Evolutionary conservation across 2,888 invertebrate genomes (phyloP).

Genomic region (Cetonia aurata): DNA sequence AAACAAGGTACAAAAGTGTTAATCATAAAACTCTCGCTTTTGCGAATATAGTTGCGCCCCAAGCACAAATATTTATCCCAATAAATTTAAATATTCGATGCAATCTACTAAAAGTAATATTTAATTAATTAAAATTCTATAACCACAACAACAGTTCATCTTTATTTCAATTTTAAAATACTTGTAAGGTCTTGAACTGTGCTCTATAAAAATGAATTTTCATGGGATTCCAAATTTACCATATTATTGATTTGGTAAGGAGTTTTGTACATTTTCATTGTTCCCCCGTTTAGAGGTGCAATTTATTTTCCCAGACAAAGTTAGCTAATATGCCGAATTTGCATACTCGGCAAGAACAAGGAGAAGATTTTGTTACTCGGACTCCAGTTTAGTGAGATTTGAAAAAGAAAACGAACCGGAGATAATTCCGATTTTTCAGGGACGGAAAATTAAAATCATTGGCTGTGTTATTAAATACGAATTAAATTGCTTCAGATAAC

Average conservation of each 20-base stretch:
- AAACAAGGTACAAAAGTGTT: too few species aligned
- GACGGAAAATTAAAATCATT: conserved; percentile 27
- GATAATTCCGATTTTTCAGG: conserved; percentile 32
- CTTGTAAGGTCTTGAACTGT: too few species aligned
- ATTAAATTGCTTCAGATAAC: conserved; percentile 35
- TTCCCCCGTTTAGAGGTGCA: conserved; percentile 3
- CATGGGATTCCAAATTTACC: too few species aligned
- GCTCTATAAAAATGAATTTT: too few species aligned
- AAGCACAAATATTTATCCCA: too few species aligned
- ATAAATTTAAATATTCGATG: too few species aligned
- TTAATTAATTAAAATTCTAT: too few species aligned
- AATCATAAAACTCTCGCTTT: too few species aligned
- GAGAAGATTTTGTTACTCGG: conserved; percentile 32
- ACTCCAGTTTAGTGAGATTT: background rate
- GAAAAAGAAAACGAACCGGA: conserved; percentile 26
- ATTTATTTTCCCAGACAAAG: conserved; percentile 23
- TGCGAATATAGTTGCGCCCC: too few species aligned
- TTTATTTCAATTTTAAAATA: too few species aligned
- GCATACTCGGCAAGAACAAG: conserved; percentile 32
- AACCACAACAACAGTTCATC: too few species aligned
- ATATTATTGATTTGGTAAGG: conserved; percentile 18
- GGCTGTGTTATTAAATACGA: conserved; percentile 35
- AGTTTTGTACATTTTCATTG: conserved; percentile 14
- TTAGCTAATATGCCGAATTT: conserved; percentile 34
- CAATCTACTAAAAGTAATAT: too few species aligned